phyloP scores from a whole-genome alignment of 2,888 invertebrate species.

The Tenthredo mesomela region DNA sequence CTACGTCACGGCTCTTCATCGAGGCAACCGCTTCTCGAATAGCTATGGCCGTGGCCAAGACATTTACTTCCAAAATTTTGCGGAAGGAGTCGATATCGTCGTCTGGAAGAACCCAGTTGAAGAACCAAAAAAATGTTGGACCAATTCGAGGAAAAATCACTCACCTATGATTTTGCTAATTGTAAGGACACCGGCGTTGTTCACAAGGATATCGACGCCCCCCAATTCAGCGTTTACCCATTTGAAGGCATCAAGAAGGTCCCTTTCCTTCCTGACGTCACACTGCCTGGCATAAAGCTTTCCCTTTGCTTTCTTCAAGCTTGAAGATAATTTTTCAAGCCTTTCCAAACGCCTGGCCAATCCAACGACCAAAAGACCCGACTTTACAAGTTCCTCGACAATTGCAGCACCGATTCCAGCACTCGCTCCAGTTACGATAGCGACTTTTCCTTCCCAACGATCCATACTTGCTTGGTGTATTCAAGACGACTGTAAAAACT shows the following conservation, averaged over 20 bases:
- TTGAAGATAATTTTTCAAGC: slow-evolving; percentile 70
- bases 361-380: slow-evolving; percentile 81
- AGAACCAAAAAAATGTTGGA: no score
- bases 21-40: slow-evolving; percentile 80
- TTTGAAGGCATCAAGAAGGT: slow-evolving; percentile 63
- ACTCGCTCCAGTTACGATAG: slow-evolving; percentile 84
- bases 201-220: slow-evolving; percentile 64
- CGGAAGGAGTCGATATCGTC: slow-evolving; percentile 71
- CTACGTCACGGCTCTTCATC: slow-evolving; percentile 79
- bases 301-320: slow-evolving; percentile 60
- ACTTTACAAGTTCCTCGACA: slow-evolving; percentile 75
- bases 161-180: slow-evolving; percentile 42
- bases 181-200: slow-evolving; percentile 62
- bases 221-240: slow-evolving; percentile 65
- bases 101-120: not conserved
- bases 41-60: slow-evolving; percentile 81
- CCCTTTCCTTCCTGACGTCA: slow-evolving; percentile 65
- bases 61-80: slow-evolving; percentile 80
- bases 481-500: not conserved
- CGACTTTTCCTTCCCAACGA: slow-evolving; percentile 82
- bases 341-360: slow-evolving; percentile 79
- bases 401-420: slow-evolving; percentile 81
- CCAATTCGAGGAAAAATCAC: not conserved
- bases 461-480: slow-evolving; percentile 75
- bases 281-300: slow-evolving; percentile 61